Evolutionary conservation across 2,888 invertebrate species (phyloP).

Genomic region (Falcaria lacertinaria): DNA sequence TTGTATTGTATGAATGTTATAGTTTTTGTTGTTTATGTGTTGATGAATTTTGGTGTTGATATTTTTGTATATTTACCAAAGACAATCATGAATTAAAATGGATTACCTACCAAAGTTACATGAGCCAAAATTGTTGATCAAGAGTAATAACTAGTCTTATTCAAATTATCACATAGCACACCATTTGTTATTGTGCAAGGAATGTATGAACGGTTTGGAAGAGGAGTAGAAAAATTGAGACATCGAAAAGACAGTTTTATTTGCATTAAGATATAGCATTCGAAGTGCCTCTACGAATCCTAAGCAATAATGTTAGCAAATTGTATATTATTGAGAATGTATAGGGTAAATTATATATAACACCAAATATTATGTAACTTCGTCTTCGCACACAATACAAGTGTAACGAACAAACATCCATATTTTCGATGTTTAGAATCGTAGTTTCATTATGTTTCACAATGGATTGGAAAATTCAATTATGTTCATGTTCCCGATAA

Average conservation of each 20-base stretch:
- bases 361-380: no score
- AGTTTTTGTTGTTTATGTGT: slow-evolving; percentile 15
- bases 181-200: not conserved
- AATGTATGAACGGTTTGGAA: not conserved
- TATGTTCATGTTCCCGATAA: no score
- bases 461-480: no score
- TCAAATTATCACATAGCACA: not conserved
- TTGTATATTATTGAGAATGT: not conserved
- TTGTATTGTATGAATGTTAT: slow-evolving; percentile 40
- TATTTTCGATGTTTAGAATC: no score
- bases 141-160: slow-evolving; percentile 5
- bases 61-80: slow-evolving; percentile 11
- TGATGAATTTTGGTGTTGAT: not conserved
- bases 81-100: slow-evolving; percentile 24
- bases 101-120: slow-evolving; percentile 16
- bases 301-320: not conserved
- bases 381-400: no score
- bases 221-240: not conserved
- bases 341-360: not conserved
- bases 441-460: no score
- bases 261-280: slow-evolving; percentile 2
- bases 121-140: slow-evolving; percentile 21
- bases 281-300: slow-evolving; percentile 9
- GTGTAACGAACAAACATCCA: no score
- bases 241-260: slow-evolving; percentile 2